Evolutionary conservation across 2,797 vertebrate species (phyloP).

Genomic region (Spatula versicolor): DNA sequence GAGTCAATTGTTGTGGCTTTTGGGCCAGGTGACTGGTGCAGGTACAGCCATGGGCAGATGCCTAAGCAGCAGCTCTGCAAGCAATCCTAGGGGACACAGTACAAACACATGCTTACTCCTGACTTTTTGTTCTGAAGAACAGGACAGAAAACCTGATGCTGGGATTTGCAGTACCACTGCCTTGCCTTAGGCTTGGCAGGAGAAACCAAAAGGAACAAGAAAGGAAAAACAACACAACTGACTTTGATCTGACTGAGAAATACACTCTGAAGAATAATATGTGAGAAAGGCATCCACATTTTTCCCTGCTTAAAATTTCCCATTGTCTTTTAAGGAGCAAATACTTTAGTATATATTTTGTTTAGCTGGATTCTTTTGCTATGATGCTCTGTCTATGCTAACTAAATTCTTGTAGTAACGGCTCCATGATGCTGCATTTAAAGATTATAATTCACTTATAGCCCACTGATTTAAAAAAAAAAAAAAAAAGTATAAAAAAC

Average conservation of each 20-base stretch:
- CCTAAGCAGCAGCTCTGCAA: not conserved
- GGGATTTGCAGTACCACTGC: accelerated
- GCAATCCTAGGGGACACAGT: not conserved
- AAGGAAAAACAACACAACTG: not conserved
- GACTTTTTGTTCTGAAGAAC: not conserved
- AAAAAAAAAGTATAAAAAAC: not conserved
- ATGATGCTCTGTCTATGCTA: slow-evolving; percentile 61
- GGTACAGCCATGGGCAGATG: not conserved
- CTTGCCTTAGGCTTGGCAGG: not conserved
- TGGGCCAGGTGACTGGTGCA: not conserved
- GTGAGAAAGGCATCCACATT: not conserved
- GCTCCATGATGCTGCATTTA: slow-evolving; percentile 37
- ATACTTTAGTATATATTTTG: slow-evolving; percentile 56
- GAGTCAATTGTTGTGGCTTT: not conserved
- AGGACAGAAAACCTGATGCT: not conserved
- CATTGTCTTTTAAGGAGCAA: slow-evolving; percentile 54
- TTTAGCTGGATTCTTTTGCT: slow-evolving; percentile 64
- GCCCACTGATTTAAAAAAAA: not conserved
- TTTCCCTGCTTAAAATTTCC: slow-evolving; percentile 30
- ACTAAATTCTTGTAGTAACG: slow-evolving; percentile 44
- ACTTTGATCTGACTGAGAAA: slow-evolving; percentile 6
- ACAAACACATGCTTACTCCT: not conserved
- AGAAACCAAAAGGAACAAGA: not conserved
- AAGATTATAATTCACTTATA: slow-evolving; percentile 46
- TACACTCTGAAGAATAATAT: not conserved